Percentiles rank a stretch among this genome's conserved stretches.
Evolutionary conservation across 2,888 invertebrate species (phyloP).

Genomic region (Caenorhabditis sp.): DNA sequence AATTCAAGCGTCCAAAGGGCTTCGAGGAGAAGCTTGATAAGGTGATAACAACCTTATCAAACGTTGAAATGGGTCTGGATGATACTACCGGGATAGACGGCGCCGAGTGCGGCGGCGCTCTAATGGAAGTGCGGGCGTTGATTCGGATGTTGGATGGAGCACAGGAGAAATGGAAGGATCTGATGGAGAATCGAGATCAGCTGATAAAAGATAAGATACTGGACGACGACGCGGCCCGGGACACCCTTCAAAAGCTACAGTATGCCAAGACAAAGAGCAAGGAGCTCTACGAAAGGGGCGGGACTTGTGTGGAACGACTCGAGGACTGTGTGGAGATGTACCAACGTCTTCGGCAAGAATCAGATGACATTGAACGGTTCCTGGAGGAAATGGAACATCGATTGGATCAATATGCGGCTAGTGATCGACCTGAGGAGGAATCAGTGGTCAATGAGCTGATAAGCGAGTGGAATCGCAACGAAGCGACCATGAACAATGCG

Average conservation of each 20-base stretch:
- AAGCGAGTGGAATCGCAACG: constrained; percentile 73
- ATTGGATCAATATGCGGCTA: constrained; percentile 65
- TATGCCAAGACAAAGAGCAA: constrained; percentile 64
- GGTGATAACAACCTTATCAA: constrained; percentile 60
- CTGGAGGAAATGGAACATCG: constrained; percentile 66
- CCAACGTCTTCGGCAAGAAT: constrained; percentile 48
- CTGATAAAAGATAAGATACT: constrained; percentile 66
- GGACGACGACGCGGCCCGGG: constrained; percentile 62
- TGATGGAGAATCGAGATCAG: constrained; percentile 52
- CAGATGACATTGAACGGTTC: constrained; percentile 64
- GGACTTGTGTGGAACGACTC: constrained; percentile 71
- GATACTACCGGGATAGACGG: constrained; percentile 76
- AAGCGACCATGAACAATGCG: constrained; percentile 65
- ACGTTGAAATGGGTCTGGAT: constrained; percentile 77
- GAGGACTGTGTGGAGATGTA: constrained; percentile 74
- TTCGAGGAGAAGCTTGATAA: constrained; percentile 74
- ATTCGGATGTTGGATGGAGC: constrained; percentile 57
- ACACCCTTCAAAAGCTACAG: constrained; percentile 56
- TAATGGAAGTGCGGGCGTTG: constrained; percentile 65
- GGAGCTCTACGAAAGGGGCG: constrained; percentile 68
- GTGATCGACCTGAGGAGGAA: constrained; percentile 59
- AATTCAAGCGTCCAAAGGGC: constrained; percentile 78
- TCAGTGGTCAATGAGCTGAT: constrained; percentile 65
- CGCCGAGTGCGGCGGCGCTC: constrained; percentile 65
- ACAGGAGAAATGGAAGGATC: constrained; percentile 51